A percentile compares a stretch with the other conserved stretches of the same genome.
These are phyloP conservation scores for Drosophila pandora DNA, from an alignment of 1,140 invertebrate species.

Conservation along the genomic window DNA sequence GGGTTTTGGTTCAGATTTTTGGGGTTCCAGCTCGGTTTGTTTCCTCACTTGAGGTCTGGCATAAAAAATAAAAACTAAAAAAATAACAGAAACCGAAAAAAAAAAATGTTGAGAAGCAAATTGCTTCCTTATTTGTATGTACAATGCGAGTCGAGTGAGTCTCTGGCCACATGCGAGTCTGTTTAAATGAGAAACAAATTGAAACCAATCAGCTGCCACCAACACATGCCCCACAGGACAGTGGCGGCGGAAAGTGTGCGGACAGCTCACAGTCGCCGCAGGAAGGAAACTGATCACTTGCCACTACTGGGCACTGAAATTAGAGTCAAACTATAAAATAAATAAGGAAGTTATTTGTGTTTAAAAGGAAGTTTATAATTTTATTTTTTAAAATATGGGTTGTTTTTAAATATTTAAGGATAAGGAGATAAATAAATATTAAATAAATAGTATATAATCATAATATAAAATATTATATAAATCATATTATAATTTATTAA, in stretches of 20 bases:
- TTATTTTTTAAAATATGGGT: too few relatives aligned
- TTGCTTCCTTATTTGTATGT: conserved; percentile 70
- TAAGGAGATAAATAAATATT: too few relatives aligned
- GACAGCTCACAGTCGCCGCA: conserved; percentile 3
- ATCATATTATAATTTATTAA: too few relatives aligned
- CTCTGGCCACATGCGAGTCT: conserved; percentile 19
- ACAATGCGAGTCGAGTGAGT: conserved; percentile 21
- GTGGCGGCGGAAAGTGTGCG: conserved; percentile 13
- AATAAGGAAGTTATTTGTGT: neutral
- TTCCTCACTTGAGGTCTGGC: conserved; percentile 2
- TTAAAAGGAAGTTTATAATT: too few relatives aligned
- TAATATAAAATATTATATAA: too few relatives aligned
- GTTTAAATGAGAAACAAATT: conserved; percentile 35
- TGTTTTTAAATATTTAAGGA: too few relatives aligned
- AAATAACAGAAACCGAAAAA: neutral
- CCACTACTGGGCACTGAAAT: neutral
- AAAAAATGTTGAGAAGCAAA: conserved; percentile 48
- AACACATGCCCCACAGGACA: conserved; percentile 19
- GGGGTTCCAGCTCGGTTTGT: neutral
- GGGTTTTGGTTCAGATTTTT: conserved; percentile 26
- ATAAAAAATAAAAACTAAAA: neutral
- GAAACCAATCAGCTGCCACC: conserved; percentile 22
- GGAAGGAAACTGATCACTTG: conserved; percentile 10
- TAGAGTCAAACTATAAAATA: neutral
- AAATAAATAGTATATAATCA: too few relatives aligned